A percentile compares a stretch with the other conserved stretches of the same genome.
These are phyloP conservation scores for Conchocele bisecta DNA, from an alignment of 2,888 invertebrate species.

Conservation along the genomic window DNA sequence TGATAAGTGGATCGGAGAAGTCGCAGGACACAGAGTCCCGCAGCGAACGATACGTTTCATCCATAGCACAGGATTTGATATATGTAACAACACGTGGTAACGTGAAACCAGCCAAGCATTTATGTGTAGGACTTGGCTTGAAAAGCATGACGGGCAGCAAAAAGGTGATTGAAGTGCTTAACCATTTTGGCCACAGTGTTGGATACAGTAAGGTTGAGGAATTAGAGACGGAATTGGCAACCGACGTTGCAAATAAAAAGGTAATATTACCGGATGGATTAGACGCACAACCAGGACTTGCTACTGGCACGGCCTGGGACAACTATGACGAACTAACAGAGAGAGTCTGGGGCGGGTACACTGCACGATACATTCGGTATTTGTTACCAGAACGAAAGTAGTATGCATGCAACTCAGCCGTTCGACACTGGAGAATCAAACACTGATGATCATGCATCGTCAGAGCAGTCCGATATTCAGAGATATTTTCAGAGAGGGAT, in stretches of 20 bases:
- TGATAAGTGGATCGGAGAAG: no score
- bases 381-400: constrained; percentile 50
- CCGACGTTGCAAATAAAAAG: constrained; percentile 9
- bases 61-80: constrained; percentile 16
- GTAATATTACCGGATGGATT: constrained; percentile 28
- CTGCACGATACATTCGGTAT: constrained; percentile 53
- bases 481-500: no score
- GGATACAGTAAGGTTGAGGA: constrained; percentile 36
- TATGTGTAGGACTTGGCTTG: constrained; percentile 29
- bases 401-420: no score
- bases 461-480: no score
- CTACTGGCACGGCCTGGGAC: constrained; percentile 42
- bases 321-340: constrained; percentile 49
- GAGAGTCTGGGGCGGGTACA: constrained; percentile 40
- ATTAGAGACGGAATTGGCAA: constrained; percentile 44
- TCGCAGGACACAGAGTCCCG: no score
- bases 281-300: constrained; percentile 9
- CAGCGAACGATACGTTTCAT: constrained; percentile 12
- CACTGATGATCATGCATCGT: no score
- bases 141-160: constrained; percentile 41
- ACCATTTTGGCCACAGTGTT: constrained; percentile 35
- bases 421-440: no score
- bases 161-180: constrained; percentile 39
- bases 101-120: constrained; percentile 43
- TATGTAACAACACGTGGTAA: constrained; percentile 13